Percentiles rank a stretch among this genome's conserved stretches.
Conservation (phyloP, 2,113 vertebrate species). For the Sialia sialis region DNA sequence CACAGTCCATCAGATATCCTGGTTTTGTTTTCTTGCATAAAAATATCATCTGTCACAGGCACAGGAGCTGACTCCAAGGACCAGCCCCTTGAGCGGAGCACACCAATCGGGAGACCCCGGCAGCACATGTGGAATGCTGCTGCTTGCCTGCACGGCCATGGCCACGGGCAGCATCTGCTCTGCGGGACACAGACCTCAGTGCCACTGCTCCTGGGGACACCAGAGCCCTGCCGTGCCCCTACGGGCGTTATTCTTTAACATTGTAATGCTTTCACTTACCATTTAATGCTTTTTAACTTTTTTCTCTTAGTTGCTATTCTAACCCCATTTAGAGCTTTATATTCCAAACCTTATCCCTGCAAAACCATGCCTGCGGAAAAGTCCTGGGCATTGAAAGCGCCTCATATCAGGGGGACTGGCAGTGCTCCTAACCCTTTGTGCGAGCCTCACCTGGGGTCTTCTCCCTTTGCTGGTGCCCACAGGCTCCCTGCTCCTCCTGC, state of each 20-base stretch:
- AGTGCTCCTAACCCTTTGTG: no score
- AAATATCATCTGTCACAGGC: conserved; percentile 64
- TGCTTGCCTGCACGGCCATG: not conserved
- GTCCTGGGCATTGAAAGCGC: not conserved
- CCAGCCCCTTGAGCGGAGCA: conserved; percentile 41
- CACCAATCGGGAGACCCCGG: conserved; percentile 56
- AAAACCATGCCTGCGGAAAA: not conserved
- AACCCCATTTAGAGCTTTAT: not conserved
- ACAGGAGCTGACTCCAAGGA: conserved; percentile 19
- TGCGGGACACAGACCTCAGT: not conserved
- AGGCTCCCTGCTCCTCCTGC: not conserved
- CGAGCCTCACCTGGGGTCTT: not conserved
- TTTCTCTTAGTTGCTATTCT: not conserved
- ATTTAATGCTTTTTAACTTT: not conserved
- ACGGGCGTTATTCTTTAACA: not conserved
- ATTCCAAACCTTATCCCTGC: not conserved
- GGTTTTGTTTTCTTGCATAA: conserved; percentile 57
- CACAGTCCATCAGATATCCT: conserved; percentile 41
- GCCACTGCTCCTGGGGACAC: not conserved
- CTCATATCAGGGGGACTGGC: rapidly evolving
- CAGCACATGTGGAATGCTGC: conserved; percentile 44
- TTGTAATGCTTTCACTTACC: not conserved
- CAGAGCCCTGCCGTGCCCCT: not conserved
- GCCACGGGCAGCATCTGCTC: conserved; percentile 15
- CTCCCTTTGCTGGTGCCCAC: not conserved